Conservation (phyloP, 1,140 invertebrate genomes). For the Drosophila kohkoa region DNA sequence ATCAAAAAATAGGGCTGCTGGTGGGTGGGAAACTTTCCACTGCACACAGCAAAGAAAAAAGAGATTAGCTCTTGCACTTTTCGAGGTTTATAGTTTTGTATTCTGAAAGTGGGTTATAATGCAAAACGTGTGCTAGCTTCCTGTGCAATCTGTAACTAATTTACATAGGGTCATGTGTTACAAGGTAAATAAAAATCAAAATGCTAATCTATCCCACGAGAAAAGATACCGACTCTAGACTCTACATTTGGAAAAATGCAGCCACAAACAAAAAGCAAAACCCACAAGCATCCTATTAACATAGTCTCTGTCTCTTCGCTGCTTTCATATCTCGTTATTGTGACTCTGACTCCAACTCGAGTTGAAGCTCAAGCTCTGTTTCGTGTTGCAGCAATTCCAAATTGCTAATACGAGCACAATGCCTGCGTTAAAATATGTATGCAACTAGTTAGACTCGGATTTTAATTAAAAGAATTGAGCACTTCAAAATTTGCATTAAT, state of each 20-base stretch:
- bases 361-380: neutral
- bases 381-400: constrained; percentile 15
- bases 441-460: constrained; percentile 9
- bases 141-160: constrained; percentile 36
- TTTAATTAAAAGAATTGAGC: constrained; percentile 24
- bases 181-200: constrained; percentile 47
- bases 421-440: constrained; percentile 24
- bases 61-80: constrained; percentile 4
- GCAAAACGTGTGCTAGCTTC: constrained; percentile 30
- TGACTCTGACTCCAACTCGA: neutral
- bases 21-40: neutral
- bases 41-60: neutral
- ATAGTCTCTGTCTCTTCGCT: neutral
- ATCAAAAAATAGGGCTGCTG: neutral
- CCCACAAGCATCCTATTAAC: constrained; percentile 26
- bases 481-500: constrained; percentile 3
- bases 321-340: constrained; percentile 37
- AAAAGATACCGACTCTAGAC: neutral
- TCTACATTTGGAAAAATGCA: too few relatives aligned
- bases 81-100: constrained; percentile 11
- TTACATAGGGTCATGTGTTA: constrained; percentile 50
- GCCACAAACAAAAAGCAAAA: neutral
- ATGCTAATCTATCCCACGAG: constrained; percentile 46
- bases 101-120: constrained; percentile 46
- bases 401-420: constrained; percentile 22